Evolutionary conservation across 2,888 invertebrate genomes (phyloP).

Genomic region (Antheraea yamamai): DNA sequence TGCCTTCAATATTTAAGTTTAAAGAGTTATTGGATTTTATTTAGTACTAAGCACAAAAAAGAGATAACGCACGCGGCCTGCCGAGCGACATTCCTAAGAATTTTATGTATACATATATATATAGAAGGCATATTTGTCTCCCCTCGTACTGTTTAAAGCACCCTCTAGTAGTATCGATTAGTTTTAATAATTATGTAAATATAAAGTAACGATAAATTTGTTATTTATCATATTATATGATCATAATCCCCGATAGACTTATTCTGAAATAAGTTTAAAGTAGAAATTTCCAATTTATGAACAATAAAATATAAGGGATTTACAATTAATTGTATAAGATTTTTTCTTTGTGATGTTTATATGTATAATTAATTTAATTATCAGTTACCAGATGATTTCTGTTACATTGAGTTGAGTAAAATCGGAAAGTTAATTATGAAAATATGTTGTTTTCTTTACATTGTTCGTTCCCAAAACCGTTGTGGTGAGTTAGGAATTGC

Average conservation of each 20-base stretch:
- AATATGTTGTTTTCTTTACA: conserved; percentile 75
- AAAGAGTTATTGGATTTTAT: conserved; percentile 38
- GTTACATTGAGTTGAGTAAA: conserved; percentile 79
- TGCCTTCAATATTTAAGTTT: conserved; percentile 63
- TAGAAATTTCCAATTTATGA: conserved; percentile 72
- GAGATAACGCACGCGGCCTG: conserved; percentile 26
- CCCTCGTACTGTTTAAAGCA: conserved; percentile 69
- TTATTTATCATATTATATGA: conserved; percentile 79
- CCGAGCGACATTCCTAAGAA: conserved; percentile 30
- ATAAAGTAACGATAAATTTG: conserved; percentile 71
- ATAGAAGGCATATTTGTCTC: conserved; percentile 64
- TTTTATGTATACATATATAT: conserved; percentile 55
- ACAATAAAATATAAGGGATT: conserved; percentile 60
- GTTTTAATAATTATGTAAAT: conserved; percentile 69
- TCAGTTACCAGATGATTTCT: conserved; percentile 78
- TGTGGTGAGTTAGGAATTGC: conserved; percentile 42
- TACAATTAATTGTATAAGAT: conserved; percentile 51
- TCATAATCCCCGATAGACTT: conserved; percentile 74
- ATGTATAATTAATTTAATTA: conserved; percentile 73
- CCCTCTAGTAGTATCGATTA: conserved; percentile 69
- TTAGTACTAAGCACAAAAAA: conserved; percentile 17
- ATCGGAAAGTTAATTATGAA: conserved; percentile 69
- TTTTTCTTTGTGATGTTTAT: conserved; percentile 74
- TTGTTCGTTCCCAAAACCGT: conserved; percentile 65
- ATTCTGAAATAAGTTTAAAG: conserved; percentile 74